Base-by-base conservation (phyloP, 2,888 invertebrate species). In the Alentia gelatinosa region DNA sequence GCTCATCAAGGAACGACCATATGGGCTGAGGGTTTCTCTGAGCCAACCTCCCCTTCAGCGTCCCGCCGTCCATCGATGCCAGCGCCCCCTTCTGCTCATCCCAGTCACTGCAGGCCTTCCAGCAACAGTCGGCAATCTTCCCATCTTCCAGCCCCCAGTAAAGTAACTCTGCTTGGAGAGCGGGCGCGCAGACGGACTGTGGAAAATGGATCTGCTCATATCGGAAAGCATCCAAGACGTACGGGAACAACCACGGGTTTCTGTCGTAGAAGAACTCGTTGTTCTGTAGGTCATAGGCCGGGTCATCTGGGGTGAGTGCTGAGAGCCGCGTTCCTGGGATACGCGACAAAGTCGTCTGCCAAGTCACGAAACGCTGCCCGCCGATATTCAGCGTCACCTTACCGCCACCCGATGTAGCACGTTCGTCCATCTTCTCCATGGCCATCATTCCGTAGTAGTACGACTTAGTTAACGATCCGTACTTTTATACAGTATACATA, bases 241-340 rank as follows among this genome's bases (percentile, higher is more conserved):
- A 93, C 23, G 88, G 90, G 91, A 94, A 94, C 37, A 94, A 63
- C 5, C 91, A 91, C 0, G 94, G 94, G 89, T 94, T 94, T 86
- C 94, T 91, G 90, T 94, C 94, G 86, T 94, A 94, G 91, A 93
- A 94, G 89, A 93, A 94, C 79, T 93, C 93, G 9, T 50, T 42
- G 4, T 23, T 19, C 9, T 12, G 33, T 0, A n/a, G n/a, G 75
- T 90, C 75, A 39, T 90, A 90, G 33, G n/a, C 50, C 1, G 37
- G 68, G 68, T 68, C 68, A 12, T 68, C 12, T 0, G 3, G 26
- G 68, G 12, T 91, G 63, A 91, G 83, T 1, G 50, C n/a, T 26
- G 37, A 26, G 40, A 91, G 91, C 0, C 89, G 89, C 5, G 91
- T 89, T 19, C 26, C 42, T 3, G 91, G 91, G 12, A 39, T 30